A percentile compares a stretch with the other conserved stretches of the same genome.
These are phyloP conservation scores for Bombus sylvicola DNA, from an alignment of 1,140 invertebrate species.

Conservation along the genomic window DNA sequence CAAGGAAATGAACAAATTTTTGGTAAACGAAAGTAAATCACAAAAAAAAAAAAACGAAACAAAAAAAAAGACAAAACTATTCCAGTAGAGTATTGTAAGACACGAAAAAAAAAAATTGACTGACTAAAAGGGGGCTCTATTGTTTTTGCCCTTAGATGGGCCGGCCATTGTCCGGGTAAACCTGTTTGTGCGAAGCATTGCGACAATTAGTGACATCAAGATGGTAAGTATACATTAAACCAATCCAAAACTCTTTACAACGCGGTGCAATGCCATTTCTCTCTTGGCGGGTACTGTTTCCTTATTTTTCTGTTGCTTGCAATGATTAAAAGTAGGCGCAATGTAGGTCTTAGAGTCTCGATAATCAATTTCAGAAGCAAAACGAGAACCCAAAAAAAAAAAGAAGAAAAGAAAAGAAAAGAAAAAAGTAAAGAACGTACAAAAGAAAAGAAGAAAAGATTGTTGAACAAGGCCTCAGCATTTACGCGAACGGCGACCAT, in stretches of 20 bases:
- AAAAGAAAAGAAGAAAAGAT: not conserved
- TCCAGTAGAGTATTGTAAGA: conserved; percentile 67
- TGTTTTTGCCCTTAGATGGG: conserved; percentile 90
- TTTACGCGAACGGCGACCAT: conserved; percentile 30
- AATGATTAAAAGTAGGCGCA: conserved; percentile 70
- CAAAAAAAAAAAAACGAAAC: not conserved
- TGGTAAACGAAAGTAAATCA: not conserved
- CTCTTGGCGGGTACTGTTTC: conserved; percentile 68
- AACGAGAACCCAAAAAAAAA: not conserved
- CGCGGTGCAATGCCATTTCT: conserved; percentile 65
- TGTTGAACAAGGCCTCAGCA: conserved; percentile 27
- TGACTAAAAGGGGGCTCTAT: conserved; percentile 81
- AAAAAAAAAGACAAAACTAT: conserved; percentile 26
- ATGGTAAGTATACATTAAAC: conserved; percentile 91
- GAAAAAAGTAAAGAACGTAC: not conserved
- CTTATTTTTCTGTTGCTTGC: conserved; percentile 67
- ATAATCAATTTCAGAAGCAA: not conserved
- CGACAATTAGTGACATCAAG: conserved; percentile 98
- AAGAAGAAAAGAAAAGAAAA: not conserved
- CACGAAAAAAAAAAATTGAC: conserved; percentile 60
- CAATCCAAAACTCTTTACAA: conserved; percentile 62
- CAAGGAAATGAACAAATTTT: not conserved
- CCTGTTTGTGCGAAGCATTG: conserved; percentile 98
- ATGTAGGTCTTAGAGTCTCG: conserved; percentile 67
- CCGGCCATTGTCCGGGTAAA: conserved; percentile 96